Conservation (phyloP, 2,113 vertebrate species). For the Grammomys dolichurus region DNA sequence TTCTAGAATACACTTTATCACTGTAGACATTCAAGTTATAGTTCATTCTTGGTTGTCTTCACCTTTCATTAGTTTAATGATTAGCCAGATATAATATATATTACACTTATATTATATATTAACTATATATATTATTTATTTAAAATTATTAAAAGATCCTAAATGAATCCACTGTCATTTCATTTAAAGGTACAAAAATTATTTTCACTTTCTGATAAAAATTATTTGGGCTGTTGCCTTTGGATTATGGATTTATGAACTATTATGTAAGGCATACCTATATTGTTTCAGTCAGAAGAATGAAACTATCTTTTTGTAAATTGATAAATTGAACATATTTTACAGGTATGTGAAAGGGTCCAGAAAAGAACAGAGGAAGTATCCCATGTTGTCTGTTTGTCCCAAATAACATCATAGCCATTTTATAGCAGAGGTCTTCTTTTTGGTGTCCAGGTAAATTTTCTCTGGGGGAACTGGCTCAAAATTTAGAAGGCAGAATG, state of each 20-base stretch:
- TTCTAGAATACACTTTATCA: no score
- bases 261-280: not conserved
- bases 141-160: not conserved
- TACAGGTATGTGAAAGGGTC: not conserved
- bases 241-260: not conserved
- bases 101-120: no score
- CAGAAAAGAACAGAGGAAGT: not conserved
- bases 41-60: not conserved
- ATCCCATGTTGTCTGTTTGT: not conserved
- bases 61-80: not conserved
- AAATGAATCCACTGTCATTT: not conserved
- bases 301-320: not conserved
- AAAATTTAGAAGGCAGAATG: not conserved
- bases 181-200: not conserved
- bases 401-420: not conserved
- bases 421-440: not conserved
- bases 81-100: not conserved
- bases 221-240: not conserved
- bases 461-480: not conserved
- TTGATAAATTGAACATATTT: not conserved
- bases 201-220: not conserved
- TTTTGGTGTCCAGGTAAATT: not conserved
- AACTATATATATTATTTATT: not conserved
- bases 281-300: not conserved
- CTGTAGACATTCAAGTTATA: not conserved